Evolutionary conservation across 2,888 invertebrate genomes (phyloP).

Genomic region (Drosophila paranaensis): DNA sequence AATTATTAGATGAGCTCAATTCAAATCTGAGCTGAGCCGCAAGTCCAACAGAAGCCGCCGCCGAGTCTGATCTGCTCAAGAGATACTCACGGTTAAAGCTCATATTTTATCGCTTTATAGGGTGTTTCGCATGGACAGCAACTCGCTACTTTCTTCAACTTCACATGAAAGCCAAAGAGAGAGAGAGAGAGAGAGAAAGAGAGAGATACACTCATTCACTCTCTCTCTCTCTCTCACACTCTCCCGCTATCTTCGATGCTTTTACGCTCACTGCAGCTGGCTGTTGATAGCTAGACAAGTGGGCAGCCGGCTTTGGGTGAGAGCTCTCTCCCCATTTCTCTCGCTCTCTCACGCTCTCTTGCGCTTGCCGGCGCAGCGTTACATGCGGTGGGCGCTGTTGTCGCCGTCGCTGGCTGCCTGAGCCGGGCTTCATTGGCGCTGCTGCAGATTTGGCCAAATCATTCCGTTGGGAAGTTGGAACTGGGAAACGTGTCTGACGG

Average conservation of each 20-base stretch:
- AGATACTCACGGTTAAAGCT: not conserved
- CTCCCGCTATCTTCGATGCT: not conserved
- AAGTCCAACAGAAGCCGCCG: conserved; percentile 26
- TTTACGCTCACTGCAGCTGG: conserved; percentile 16
- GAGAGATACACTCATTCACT: not conserved
- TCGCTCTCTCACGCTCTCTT: conserved; percentile 4
- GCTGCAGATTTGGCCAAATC: conserved; percentile 70
- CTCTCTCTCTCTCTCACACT: not conserved
- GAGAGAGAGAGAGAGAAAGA: not conserved
- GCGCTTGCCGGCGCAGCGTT: conserved; percentile 22
- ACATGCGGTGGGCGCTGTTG: conserved; percentile 13
- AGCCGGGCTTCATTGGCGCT: conserved; percentile 50
- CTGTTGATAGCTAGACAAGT: not conserved
- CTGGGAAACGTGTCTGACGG: conserved; percentile 69
- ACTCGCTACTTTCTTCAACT: conserved; percentile 36
- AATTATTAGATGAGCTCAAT: conserved; percentile 8
- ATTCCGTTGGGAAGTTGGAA: conserved; percentile 74
- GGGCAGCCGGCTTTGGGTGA: conserved; percentile 18
- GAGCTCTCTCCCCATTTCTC: conserved; percentile 13
- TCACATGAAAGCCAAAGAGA: not conserved
- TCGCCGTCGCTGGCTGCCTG: conserved; percentile 17
- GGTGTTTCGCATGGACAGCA: conserved; percentile 17
- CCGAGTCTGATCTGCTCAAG: not conserved
- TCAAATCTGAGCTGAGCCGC: not conserved
- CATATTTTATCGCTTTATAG: conserved; percentile 6